Evolutionary conservation across 1,140 invertebrate genomes (phyloP).

Genomic region (Aphelenchoides avenae): DNA sequence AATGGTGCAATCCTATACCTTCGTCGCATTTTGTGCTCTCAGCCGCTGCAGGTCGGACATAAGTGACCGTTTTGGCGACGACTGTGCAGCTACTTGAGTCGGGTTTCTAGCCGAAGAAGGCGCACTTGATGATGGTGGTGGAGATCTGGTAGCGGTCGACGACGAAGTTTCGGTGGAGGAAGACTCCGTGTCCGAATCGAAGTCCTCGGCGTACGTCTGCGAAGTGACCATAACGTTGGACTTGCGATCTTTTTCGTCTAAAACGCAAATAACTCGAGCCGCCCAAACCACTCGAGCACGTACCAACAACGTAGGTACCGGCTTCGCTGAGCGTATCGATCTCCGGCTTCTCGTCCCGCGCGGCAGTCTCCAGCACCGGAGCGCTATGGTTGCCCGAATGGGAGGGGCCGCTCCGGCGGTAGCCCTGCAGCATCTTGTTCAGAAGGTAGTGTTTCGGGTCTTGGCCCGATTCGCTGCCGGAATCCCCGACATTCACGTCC

Average conservation of each 20-base stretch:
- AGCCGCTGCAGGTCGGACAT: slow-evolving; percentile 31
- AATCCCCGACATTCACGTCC: background rate
- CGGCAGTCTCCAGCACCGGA: no score
- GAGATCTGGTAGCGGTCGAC: no score
- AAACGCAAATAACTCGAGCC: no score
- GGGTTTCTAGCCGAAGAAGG: slow-evolving; percentile 8
- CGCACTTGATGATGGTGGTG: slow-evolving; percentile 17
- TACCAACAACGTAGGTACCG: slow-evolving; percentile 43
- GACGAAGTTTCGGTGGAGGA: background rate
- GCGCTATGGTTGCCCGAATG: slow-evolving; percentile 1
- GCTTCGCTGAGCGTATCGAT: slow-evolving; percentile 40
- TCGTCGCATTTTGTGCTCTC: slow-evolving; percentile 21
- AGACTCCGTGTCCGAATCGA: no score
- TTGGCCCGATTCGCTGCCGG: slow-evolving; percentile 22
- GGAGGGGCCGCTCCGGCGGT: background rate
- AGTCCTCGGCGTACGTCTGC: no score
- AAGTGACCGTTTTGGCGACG: slow-evolving; percentile 17
- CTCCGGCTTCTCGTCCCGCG: slow-evolving; percentile 15
- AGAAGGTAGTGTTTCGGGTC: slow-evolving; percentile 41
- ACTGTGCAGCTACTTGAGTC: slow-evolving; percentile 6
- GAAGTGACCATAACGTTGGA: no score
- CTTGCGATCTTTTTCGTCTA: slow-evolving; percentile 4
- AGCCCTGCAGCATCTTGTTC: slow-evolving; percentile 5
- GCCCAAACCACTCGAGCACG: no score
- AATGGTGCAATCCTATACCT: no score